Evolutionary conservation across 1,140 invertebrate species (phyloP), one percentile per base, ranked within the genome.

Genomic region (Panagrolaimus sp.): DNA sequence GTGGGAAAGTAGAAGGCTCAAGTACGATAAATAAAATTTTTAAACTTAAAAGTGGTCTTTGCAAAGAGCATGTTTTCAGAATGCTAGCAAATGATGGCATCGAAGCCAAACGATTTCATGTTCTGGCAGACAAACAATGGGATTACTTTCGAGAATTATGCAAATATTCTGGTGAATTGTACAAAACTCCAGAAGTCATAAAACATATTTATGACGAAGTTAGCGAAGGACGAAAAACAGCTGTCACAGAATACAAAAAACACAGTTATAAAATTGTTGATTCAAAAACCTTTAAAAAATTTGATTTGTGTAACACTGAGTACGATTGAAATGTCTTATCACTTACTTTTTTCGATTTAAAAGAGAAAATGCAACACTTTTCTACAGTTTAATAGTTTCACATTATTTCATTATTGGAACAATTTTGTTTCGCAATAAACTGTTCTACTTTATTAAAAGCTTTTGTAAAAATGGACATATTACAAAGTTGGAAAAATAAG

Each of bases 91-190:
- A 20, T 9, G 20, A 57, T 5, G 51, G 51, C 51, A 57, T 57
- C 8, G 20, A 20, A n/a, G 4, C 51, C n/a, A 57, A 57, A 16
- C 27, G 27, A 9, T 57, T 4, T 13, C 51, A 57, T 16, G 27
- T 25, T 20, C 4, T 57, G 4, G 51, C 51, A 20, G 51, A 57
- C 20, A 57, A 57, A 57, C 51, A 57, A 13, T 57, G 51, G 51
- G 51, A 57, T 1, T 57, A 25, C 4, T 57, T 57, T 27, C 20
- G 27, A 57, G 51, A 57, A 13, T 27, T 57, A 9, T 20, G 20
- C 11, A 16, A 57, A 20, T 57, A 23, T 16, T 20, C 51, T 20
- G 51, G 51, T 9, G 27, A 20, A 2, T 14, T 20, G 5, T 57
- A 57, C 13, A 20, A 16, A 11, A 57, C 51, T 11, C 51, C 51